Percentiles rank a stretch among this genome's conserved stretches.
phyloP scores from a whole-genome alignment of 2,888 invertebrate species.

The Clanis bilineata region DNA sequence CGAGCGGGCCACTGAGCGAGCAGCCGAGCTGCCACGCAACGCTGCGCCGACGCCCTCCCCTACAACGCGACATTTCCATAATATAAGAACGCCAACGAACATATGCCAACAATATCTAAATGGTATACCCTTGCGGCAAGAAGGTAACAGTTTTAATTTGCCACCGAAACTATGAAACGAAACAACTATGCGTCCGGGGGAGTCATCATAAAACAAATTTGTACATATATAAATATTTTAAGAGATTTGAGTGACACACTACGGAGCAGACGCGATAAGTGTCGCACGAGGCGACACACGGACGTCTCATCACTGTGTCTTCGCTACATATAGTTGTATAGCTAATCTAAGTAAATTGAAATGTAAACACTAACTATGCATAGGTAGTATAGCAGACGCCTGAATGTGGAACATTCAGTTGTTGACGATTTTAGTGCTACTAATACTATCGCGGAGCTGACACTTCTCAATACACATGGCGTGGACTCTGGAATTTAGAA shows the following conservation, averaged over 20 bases:
- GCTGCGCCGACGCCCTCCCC: constrained; percentile 36
- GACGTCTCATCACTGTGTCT: constrained; percentile 34
- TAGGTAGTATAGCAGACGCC: constrained; percentile 62
- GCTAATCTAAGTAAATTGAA: constrained; percentile 70
- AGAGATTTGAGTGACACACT: constrained; percentile 11
- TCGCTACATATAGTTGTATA: constrained; percentile 59
- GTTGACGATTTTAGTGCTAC: constrained; percentile 65
- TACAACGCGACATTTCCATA: constrained; percentile 42
- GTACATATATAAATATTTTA: constrained; percentile 62
- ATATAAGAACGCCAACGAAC: constrained; percentile 64
- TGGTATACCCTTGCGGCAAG: constrained; percentile 80
- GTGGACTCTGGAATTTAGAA: background rate
- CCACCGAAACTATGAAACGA: constrained; percentile 71
- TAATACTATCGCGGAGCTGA: constrained; percentile 50
- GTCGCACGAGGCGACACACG: constrained; percentile 13
- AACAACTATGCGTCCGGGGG: constrained; percentile 56
- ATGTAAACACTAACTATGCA: constrained; percentile 70
- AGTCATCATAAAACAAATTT: constrained; percentile 72
- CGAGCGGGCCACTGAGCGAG: no score
- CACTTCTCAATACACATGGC: constrained; percentile 5
- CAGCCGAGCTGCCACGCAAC: no score
- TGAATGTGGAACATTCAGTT: constrained; percentile 57
- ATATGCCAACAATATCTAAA: constrained; percentile 71
- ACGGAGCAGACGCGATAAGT: background rate
- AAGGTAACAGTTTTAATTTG: constrained; percentile 65